Conservation (phyloP, 2,113 vertebrate species). For the Corythaeola cristata region DNA sequence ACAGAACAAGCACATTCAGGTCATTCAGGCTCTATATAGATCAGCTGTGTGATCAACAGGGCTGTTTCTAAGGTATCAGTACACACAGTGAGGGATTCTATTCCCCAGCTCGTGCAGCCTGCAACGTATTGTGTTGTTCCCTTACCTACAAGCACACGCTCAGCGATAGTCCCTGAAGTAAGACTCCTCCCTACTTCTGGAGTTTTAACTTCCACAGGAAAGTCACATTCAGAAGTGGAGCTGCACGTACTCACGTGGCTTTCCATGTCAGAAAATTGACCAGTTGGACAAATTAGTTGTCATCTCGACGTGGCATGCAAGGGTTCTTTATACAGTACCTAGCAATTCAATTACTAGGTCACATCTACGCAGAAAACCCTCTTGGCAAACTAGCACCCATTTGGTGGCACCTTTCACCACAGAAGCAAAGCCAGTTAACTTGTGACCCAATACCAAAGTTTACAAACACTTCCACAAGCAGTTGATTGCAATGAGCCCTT, state of each 20-base stretch:
- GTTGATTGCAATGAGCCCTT: background rate
- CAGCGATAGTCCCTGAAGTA: background rate
- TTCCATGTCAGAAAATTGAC: background rate
- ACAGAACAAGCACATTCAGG: background rate
- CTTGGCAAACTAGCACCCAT: background rate
- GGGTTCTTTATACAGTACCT: background rate
- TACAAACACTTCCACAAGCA: background rate
- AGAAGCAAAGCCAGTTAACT: background rate
- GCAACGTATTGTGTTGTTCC: background rate
- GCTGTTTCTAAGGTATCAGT: background rate
- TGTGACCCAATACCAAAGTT: background rate
- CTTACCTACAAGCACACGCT: background rate
- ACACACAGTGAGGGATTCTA: background rate
- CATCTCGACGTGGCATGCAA: background rate
- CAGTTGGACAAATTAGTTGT: background rate
- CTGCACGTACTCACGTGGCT: background rate
- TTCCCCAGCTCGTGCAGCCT: background rate
- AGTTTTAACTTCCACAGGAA: background rate
- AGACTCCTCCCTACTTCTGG: background rate
- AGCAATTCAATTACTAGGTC: background rate
- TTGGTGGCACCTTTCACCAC: background rate
- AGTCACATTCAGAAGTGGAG: background rate
- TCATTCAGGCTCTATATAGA: background rate
- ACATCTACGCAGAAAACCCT: background rate
- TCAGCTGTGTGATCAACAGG: background rate